These are phyloP conservation scores for Lethenteron reissneri DNA, from an alignment of 2,113 vertebrate species.

Conservation along the genomic window DNA sequence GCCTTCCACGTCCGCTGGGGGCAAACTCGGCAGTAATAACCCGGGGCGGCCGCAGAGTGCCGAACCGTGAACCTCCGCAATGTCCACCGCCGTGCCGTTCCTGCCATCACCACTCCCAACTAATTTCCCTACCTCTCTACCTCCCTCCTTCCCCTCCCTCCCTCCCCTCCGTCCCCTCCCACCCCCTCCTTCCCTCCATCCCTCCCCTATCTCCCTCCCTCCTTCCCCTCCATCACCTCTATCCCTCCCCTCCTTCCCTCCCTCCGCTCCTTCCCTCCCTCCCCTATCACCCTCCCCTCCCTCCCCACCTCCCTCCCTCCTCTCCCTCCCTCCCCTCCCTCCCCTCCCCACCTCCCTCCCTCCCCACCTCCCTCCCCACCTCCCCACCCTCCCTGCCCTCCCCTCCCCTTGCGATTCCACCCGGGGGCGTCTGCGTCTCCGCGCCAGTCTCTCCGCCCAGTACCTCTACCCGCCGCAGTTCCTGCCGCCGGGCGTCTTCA, in stretches of 20 bases:
- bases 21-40: too few relatives aligned
- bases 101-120: not conserved
- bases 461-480: constrained; percentile 95
- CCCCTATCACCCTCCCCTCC: not conserved
- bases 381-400: not conserved
- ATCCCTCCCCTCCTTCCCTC: not conserved
- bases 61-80: not conserved
- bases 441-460: constrained; percentile 70
- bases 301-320: not conserved
- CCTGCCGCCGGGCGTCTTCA: constrained; percentile 81
- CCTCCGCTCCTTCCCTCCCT: not conserved
- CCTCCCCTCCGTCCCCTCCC: not conserved
- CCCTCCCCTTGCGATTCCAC: too few relatives aligned
- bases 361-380: not conserved
- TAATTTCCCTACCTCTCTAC: not conserved
- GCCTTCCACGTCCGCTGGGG: too few relatives aligned
- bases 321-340: not conserved
- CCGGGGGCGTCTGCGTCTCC: too few relatives aligned
- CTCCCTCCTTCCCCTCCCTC: not conserved
- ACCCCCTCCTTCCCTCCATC: not conserved
- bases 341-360: not conserved
- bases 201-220: not conserved
- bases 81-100: not conserved
- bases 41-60: not conserved
- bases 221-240: not conserved